These are phyloP conservation scores for Sesamia nonagrioides DNA, from an alignment of 1,140 invertebrate species.

Conservation along the genomic window DNA sequence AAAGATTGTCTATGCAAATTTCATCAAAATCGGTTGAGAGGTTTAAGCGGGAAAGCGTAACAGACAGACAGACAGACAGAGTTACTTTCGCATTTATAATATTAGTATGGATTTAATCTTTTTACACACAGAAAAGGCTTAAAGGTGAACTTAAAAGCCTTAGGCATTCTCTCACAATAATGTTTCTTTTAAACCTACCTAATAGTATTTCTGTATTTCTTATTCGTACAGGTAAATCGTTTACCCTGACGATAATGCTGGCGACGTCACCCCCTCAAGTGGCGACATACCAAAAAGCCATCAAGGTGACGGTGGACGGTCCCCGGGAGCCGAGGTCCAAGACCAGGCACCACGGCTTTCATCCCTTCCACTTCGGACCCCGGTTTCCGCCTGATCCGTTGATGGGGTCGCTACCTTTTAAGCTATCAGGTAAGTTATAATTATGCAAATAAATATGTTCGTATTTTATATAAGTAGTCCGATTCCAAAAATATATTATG, in stretches of 20 bases:
- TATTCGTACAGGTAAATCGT: conserved; percentile 95
- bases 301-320: conserved; percentile 99
- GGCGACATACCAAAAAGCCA: conserved; percentile 97
- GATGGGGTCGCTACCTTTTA: conserved; percentile 93
- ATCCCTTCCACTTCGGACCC: conserved; percentile 95
- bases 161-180: neutral
- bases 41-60: too few species aligned
- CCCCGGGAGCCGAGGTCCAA: conserved; percentile 98
- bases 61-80: too few species aligned
- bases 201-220: neutral
- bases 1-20: too few species aligned
- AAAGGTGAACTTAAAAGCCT: too few species aligned
- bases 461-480: too few species aligned
- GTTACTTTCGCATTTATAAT: too few species aligned
- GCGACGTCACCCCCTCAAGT: conserved; percentile 97
- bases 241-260: conserved; percentile 98
- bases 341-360: conserved; percentile 94
- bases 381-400: conserved; percentile 93
- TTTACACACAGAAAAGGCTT: too few species aligned
- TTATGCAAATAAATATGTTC: neutral
- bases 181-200: neutral
- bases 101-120: too few species aligned
- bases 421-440: conserved; percentile 92
- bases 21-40: too few species aligned
- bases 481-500: too few species aligned